Evolutionary conservation across 1,140 invertebrate genomes (phyloP).

Genomic region (Drosophila aff.): DNA sequence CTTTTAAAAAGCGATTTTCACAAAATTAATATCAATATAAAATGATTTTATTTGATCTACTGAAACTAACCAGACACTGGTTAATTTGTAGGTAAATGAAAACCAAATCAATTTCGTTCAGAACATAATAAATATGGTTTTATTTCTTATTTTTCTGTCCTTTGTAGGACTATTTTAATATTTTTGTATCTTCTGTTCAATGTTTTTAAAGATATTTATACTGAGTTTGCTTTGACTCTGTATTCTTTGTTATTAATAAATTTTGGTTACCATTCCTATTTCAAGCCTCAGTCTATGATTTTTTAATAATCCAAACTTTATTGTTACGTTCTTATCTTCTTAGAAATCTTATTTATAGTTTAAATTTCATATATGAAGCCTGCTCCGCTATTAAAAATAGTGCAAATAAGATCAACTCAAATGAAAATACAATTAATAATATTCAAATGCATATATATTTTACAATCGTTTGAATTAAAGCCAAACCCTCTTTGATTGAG

Average conservation of each 20-base stretch:
- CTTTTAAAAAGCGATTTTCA: slow-evolving; percentile 14
- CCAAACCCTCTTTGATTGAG: background rate
- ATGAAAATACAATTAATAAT: slow-evolving; percentile 18
- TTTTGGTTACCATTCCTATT: background rate
- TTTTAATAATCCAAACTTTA: background rate
- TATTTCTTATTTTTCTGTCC: background rate
- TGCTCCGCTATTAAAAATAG: background rate
- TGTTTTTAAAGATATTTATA: background rate
- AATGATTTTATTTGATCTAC: background rate
- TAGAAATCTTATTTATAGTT: background rate
- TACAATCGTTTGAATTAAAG: slow-evolving; percentile 33
- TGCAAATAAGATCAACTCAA: background rate
- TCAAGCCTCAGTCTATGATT: background rate
- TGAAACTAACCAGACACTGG: background rate
- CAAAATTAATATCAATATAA: background rate
- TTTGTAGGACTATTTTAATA: too few relatives aligned
- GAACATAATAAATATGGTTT: background rate
- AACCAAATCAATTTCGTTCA: background rate
- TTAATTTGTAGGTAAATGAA: background rate
- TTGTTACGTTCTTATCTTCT: background rate
- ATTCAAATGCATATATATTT: slow-evolving; percentile 50
- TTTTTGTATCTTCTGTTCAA: background rate
- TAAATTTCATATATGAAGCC: background rate
- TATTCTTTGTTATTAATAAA: background rate
- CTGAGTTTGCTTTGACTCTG: too few relatives aligned